Evolutionary conservation across 2,113 vertebrate species (phyloP), one percentile per base, ranked within the genome.

Genomic region (Smithornis capensis): DNA sequence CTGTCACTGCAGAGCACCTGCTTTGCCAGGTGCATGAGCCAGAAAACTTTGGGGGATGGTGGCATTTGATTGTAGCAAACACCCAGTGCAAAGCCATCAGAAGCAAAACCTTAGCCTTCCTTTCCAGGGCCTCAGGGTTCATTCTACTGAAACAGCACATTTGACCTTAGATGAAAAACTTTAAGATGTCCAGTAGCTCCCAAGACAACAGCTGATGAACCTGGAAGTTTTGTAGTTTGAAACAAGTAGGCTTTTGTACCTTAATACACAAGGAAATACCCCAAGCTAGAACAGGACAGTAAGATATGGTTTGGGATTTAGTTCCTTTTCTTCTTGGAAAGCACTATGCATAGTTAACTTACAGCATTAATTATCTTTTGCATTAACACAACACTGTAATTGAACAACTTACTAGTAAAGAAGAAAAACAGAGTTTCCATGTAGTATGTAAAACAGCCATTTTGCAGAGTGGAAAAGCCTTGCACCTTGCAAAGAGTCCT

Each of bases 311-410:
- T 76, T 59, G 50, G 47, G 38, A 70, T 82, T 83, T 80, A 13
- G 33, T 31, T 90, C 44, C 69, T 68, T 92, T 92, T 91, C 69
- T 91, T 84, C 87, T 89, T 68, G 28, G 56, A 87, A 95, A 94
- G 65, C 23, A 44, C 7, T 60, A 60, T 3, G 16, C 31, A 40
- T 25, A 92, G 76, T 90, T 93, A 94, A 75, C 40, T 63, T 55
- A 69, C 38, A 96, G 44, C 44, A 83, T 75, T 92, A 71, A 92
- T 78, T 77, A 91, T 68, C 42, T 70, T 88, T 92, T 86, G 37
- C 29, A 64, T 92, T 89, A 94, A 92, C 69, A 90, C 83, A 82
- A 91, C 94, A 52, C 49, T 23, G 40, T 37, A 78, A 21, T 45
- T 71, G 65, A 83, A 63, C 18, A 73, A 67, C 28, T 81, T 67